Base-by-base conservation (phyloP, 2,888 invertebrate genomes). In the Drosophila fulvimacula region DNA sequence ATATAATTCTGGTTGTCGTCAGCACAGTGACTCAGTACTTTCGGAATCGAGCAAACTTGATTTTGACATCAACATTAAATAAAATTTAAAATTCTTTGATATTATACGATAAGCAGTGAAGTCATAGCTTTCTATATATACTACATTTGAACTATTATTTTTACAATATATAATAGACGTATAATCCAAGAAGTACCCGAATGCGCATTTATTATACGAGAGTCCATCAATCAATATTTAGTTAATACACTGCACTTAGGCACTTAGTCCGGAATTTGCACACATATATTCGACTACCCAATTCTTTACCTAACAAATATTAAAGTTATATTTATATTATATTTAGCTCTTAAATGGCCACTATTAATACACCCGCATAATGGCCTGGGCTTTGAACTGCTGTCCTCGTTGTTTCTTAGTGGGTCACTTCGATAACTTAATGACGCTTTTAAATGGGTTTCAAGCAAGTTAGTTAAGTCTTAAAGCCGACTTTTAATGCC, bases 401-500 rank as follows among this genome's bases (percentile, higher is more conserved):
- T 9, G 24, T 46, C 44, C 24, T 27, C 17, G 36, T 3, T 36
- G 5, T 34, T 32, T 19, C 10, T 39, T 19, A 41, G 39, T 53
- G 27, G 52, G 38, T 38, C 53, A 39, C 17, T 41, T 15, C 41
- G 55, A 55, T 41, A 41, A 19, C 17, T 39, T 11, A 53, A 39
- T 13, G 13, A 17, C 38, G 24, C 32, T 24, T 27, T 52, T 17
- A 41, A 30, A n/a, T 21, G 21, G 19, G 1, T 17, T 19, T 41
- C 19, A 32, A 41, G 27, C 32, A 3, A 9, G 32, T 36, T 11
- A 46, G 27, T 48, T 36, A 13, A 58, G 38, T 7, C 48, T 36
- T 38, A 21, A 62, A 38, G 42, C 17, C n/a, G 17, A 21, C 19
- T 63, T 44, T 44, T 36, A 59, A 63, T 38, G 46, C 59, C 44